A percentile compares a stretch with the other conserved stretches of the same genome.
phyloP scores from a whole-genome alignment of 2,797 vertebrate species.

The Champsocephalus esox region DNA sequence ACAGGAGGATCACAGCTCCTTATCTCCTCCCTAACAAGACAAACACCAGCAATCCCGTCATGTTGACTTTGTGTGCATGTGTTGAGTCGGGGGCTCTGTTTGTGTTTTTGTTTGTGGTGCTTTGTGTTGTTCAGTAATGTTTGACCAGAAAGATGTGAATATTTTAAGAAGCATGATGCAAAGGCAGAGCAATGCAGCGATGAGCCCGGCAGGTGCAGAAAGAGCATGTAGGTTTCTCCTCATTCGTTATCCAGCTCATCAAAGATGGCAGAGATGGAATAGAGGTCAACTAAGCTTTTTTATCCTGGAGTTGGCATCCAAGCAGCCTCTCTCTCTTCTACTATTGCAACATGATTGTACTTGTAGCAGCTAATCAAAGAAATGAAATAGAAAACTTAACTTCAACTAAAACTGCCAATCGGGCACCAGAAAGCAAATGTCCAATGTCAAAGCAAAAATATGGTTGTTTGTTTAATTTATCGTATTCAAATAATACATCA shows the following conservation, averaged over 20 bases:
- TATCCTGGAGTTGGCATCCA: not conserved
- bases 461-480: no score
- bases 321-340: not conserved
- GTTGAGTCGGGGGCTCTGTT: not conserved
- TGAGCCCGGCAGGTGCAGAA: not conserved
- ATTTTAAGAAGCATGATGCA: constrained; percentile 45
- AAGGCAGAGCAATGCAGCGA: constrained; percentile 35
- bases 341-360: not conserved
- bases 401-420: no score
- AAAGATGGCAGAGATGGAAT: not conserved
- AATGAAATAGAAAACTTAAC: no score
- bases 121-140: constrained; percentile 36
- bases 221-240: not conserved
- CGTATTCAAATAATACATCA: no score
- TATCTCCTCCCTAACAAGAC: constrained; percentile 71
- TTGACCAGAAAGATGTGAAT: constrained; percentile 42
- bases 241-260: not conserved
- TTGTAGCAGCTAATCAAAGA: not conserved
- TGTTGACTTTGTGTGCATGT: constrained; percentile 56
- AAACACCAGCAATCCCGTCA: constrained; percentile 66
- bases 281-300: not conserved
- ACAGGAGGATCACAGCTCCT: constrained; percentile 70
- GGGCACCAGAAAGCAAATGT: no score
- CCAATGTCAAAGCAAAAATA: no score
- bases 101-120: constrained; percentile 12